These are phyloP conservation scores for Sinocyclocheilus anshuiensis DNA, from an alignment of 2,113 vertebrate species.

Conservation along the genomic window DNA sequence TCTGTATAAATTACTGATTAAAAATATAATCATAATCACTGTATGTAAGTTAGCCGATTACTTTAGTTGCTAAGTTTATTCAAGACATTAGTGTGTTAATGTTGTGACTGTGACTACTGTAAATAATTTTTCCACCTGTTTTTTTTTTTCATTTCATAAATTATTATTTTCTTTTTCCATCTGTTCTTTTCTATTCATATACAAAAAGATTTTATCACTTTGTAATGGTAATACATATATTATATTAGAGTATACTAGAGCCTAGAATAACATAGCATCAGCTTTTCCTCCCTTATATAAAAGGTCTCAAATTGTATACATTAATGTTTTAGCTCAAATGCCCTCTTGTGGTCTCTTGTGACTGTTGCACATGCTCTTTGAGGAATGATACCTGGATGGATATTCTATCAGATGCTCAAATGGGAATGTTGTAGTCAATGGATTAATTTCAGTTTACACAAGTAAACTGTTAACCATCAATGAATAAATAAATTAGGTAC, in stretches of 20 bases:
- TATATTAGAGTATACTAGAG: no score
- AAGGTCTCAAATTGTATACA: neutral
- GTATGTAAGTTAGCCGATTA: neutral
- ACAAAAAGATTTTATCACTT: no score
- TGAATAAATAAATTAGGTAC: neutral
- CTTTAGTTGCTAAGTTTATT: neutral
- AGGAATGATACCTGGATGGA: neutral
- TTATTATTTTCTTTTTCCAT: no score
- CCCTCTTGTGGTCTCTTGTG: conserved; percentile 15
- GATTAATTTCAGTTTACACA: neutral
- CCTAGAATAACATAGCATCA: neutral
- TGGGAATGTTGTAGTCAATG: neutral
- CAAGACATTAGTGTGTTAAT: neutral
- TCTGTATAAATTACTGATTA: neutral
- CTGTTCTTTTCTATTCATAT: no score
- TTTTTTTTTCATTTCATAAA: no score
- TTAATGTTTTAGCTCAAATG: neutral
- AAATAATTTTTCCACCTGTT: no score
- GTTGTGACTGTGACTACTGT: neutral
- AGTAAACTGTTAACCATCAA: neutral
- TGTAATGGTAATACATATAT: no score
- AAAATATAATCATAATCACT: neutral
- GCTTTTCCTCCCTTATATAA: neutral
- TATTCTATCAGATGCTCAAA: neutral
- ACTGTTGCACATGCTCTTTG: neutral